Percentiles rank a stretch among this genome's conserved stretches.
These are phyloP conservation scores for Lycaena phlaeas DNA, from an alignment of 2,888 invertebrate species.

Conservation along the genomic window DNA sequence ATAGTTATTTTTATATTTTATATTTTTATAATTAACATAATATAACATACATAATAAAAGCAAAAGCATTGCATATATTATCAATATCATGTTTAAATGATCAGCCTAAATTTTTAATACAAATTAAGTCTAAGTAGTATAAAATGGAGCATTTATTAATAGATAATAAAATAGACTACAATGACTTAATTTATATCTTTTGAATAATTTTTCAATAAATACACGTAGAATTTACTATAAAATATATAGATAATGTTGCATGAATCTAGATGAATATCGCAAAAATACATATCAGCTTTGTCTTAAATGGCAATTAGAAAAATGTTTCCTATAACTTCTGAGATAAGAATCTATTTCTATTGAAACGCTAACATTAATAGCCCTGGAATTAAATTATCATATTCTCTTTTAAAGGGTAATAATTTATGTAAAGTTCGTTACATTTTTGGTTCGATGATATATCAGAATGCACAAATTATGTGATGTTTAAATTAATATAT, in stretches of 20 bases:
- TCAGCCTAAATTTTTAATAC: too few species aligned
- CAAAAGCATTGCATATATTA: too few species aligned
- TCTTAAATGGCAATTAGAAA: background rate
- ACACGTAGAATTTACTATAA: background rate
- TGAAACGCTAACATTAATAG: background rate
- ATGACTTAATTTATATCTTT: constrained; percentile 1
- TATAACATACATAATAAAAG: too few species aligned
- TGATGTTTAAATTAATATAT: too few species aligned
- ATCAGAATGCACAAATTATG: too few species aligned
- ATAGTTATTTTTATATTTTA: too few species aligned
- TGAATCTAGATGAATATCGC: background rate
- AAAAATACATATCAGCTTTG: background rate
- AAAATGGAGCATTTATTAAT: background rate
- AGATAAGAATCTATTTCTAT: background rate
- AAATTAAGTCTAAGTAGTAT: too few species aligned
- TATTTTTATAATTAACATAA: too few species aligned
- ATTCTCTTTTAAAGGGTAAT: background rate
- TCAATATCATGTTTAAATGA: too few species aligned
- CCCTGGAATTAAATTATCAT: background rate
- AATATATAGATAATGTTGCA: background rate
- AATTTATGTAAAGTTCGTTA: too few species aligned
- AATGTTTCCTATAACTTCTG: background rate
- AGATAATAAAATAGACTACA: background rate
- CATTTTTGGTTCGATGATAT: too few species aligned
- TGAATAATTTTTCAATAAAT: constrained; percentile 3